A percentile compares a stretch with the other conserved stretches of the same genome.
phyloP scores from a whole-genome alignment of 1,140 invertebrate species.

The Aphelenchoides fujianensis region DNA sequence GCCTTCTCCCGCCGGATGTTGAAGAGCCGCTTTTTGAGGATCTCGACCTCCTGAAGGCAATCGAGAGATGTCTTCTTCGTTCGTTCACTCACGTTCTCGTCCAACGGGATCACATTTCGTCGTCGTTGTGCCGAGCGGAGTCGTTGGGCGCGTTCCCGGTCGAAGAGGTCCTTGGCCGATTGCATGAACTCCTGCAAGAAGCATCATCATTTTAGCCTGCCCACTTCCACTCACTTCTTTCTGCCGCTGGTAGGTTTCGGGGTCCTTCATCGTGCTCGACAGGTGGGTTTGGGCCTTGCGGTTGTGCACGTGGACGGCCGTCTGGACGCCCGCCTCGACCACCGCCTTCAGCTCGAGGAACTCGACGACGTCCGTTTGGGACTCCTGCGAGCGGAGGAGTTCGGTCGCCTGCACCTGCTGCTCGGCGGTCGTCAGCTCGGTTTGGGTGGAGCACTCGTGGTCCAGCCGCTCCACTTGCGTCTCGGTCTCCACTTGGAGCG shows the following conservation, averaged over 20 bases:
- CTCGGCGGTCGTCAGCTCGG: not conserved
- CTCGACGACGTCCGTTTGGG: constrained; percentile 16
- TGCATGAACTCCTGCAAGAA: constrained; percentile 1
- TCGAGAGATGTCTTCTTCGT: no score
- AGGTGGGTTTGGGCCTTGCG: constrained; percentile 11
- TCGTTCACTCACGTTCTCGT: not conserved
- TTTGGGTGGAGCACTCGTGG: constrained; percentile 1
- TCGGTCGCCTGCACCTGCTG: not conserved
- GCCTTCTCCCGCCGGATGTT: constrained; percentile 6
- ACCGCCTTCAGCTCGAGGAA: constrained; percentile 13
- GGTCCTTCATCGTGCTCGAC: not conserved
- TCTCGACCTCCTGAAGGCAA: not conserved
- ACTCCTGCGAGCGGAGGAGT: not conserved
- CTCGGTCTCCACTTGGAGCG: no score
- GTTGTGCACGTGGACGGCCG: not conserved
- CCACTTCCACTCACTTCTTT: not conserved
- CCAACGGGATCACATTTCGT: not conserved
- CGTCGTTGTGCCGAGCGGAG: not conserved
- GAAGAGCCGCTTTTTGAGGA: constrained; percentile 13
- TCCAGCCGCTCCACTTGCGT: not conserved
- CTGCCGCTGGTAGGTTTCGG: not conserved
- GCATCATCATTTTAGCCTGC: no score
- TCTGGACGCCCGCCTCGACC: not conserved
- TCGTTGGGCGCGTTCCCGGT: not conserved
- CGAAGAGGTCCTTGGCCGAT: constrained; percentile 4